phyloP scores from a whole-genome alignment of 2,888 invertebrate genomes.

The Cephus runcator region DNA sequence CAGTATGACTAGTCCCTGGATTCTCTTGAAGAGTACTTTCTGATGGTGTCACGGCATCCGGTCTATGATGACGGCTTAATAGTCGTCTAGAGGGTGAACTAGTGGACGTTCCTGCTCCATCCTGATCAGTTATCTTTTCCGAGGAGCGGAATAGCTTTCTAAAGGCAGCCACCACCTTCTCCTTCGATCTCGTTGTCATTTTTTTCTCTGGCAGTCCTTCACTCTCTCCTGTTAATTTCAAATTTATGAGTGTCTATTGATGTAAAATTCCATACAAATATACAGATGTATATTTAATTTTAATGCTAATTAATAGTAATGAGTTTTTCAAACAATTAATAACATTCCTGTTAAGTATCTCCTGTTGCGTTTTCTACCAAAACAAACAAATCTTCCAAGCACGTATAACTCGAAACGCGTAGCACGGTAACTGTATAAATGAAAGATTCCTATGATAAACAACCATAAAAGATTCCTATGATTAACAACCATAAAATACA shows the following conservation, averaged over 20 bases:
- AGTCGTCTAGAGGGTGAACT: conserved; percentile 72
- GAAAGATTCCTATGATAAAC: not conserved
- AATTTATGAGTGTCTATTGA: not conserved
- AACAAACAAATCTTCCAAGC: not conserved
- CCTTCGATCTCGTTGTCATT: conserved; percentile 84
- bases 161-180: conserved; percentile 84
- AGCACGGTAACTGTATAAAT: not conserved
- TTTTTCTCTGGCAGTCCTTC: conserved; percentile 52
- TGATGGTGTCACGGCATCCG: conserved; percentile 59
- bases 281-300: not conserved
- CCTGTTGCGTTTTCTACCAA: not conserved
- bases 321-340: not conserved
- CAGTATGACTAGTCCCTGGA: conserved; percentile 47
- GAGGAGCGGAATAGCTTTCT: conserved; percentile 81
- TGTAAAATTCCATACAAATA: not conserved
- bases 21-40: conserved; percentile 53
- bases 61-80: conserved; percentile 55
- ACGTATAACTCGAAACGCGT: not conserved
- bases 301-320: not conserved
- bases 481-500: not conserved
- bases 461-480: not conserved
- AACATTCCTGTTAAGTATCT: not conserved
- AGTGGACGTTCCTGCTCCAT: conserved; percentile 70
- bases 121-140: conserved; percentile 75
- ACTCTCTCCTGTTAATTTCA: not conserved